Percentiles rank a stretch among this genome's conserved stretches.
Evolutionary conservation across 2,797 vertebrate species (phyloP).

Genomic region (Nannoperca australis): DNA sequence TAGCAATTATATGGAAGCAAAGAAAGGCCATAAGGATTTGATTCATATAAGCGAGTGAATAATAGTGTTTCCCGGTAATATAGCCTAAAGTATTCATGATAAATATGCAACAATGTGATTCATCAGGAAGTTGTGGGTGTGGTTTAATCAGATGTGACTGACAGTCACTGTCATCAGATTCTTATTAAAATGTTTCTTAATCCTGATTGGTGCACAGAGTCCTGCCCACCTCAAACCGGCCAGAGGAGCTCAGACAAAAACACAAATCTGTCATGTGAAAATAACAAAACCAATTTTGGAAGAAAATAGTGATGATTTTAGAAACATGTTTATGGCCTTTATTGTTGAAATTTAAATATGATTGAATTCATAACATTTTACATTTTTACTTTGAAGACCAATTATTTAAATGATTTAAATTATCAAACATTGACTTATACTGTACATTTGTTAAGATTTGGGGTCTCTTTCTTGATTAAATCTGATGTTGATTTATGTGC

Average conservation of each 20-base stretch:
- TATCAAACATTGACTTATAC: no score
- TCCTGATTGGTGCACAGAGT: background rate
- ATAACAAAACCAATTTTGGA: no score
- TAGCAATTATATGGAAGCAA: conserved; percentile 1
- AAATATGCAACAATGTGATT: background rate
- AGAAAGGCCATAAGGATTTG: background rate
- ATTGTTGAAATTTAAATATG: no score
- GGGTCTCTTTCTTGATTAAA: no score
- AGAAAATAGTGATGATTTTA: background rate
- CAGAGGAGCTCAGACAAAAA: background rate
- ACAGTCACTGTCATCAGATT: background rate
- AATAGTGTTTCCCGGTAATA: background rate
- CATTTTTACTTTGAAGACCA: no score
- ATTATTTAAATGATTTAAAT: no score
- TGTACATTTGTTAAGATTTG: no score
- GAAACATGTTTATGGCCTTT: background rate
- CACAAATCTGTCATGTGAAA: background rate
- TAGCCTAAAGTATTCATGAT: background rate
- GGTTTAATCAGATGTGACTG: conserved; percentile 9
- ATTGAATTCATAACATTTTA: no score
- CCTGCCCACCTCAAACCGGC: background rate
- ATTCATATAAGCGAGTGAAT: background rate
- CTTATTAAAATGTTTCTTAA: background rate
- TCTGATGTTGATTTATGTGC: no score
- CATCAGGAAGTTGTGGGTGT: background rate